Conservation (phyloP, 2,888 invertebrate species). For the Incurvaria masculella region DNA sequence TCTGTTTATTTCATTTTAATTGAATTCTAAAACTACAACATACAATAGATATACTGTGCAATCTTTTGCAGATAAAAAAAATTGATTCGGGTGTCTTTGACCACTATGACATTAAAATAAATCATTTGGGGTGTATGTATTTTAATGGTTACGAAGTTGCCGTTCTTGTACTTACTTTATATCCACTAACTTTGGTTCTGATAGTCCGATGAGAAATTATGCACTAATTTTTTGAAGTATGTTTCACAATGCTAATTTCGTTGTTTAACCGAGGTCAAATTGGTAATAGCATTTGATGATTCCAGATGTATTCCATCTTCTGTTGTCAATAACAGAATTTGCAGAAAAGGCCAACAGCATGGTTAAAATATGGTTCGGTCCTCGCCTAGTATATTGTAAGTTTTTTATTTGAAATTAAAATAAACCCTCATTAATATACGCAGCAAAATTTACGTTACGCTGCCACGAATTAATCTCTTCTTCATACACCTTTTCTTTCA, state of each 20-base stretch:
- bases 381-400: slow-evolving; percentile 15
- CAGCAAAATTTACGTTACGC: not conserved
- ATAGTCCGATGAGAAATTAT: too few species aligned
- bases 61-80: not conserved
- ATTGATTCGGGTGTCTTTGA: not conserved
- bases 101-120: too few species aligned
- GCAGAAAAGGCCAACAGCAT: slow-evolving; percentile 21
- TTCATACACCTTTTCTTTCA: slow-evolving; percentile 14
- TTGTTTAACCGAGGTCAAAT: too few species aligned
- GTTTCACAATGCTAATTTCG: too few species aligned
- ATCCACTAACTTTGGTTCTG: too few species aligned
- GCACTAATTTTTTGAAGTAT: too few species aligned
- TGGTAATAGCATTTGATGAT: too few species aligned
- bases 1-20: not conserved
- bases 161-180: too few species aligned
- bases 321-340: slow-evolving; percentile 19
- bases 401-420: not conserved
- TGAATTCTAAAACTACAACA: slow-evolving; percentile 1
- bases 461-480: not conserved
- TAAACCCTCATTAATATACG: not conserved
- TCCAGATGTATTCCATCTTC: slow-evolving; percentile 21
- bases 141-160: not conserved
- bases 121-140: not conserved
- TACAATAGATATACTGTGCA: slow-evolving; percentile 1
- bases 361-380: slow-evolving; percentile 24